These are phyloP conservation scores for Grallaria varia DNA, from an alignment of 2,113 vertebrate species.

Conservation along the genomic window DNA sequence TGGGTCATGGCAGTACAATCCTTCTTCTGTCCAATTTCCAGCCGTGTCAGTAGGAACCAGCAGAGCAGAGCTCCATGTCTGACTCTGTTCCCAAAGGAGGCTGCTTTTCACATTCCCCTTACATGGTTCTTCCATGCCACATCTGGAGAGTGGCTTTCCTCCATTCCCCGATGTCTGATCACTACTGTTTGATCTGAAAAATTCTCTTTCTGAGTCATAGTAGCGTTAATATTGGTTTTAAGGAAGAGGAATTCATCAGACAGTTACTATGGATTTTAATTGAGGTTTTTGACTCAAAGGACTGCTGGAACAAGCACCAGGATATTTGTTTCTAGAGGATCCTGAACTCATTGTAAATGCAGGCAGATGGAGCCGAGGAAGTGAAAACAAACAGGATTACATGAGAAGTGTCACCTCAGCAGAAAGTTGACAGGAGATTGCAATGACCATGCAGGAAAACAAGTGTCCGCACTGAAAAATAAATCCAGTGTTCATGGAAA, in stretches of 20 bases:
- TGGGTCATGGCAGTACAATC: neutral
- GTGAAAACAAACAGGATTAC: neutral
- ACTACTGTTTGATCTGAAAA: neutral
- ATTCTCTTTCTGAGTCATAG: neutral
- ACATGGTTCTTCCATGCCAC: neutral
- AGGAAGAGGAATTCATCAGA: neutral
- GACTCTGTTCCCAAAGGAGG: neutral
- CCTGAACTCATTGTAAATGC: neutral
- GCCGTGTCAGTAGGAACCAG: neutral
- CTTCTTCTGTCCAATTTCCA: neutral
- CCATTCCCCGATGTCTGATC: neutral
- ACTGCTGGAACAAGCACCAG: neutral
- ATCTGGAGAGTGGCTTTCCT: neutral
- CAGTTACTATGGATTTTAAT: neutral
- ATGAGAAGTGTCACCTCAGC: neutral
- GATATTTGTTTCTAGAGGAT: neutral
- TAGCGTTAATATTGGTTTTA: neutral
- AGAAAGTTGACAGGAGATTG: neutral
- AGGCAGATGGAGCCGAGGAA: neutral
- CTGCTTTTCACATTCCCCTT: neutral
- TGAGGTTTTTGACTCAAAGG: neutral
- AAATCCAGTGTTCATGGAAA: neutral
- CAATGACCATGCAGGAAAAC: rapidly evolving
- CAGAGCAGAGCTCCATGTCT: neutral
- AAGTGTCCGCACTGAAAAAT: neutral